phyloP scores from a whole-genome alignment of 1,140 invertebrate species.

The Leptoteleia sp. region DNA sequence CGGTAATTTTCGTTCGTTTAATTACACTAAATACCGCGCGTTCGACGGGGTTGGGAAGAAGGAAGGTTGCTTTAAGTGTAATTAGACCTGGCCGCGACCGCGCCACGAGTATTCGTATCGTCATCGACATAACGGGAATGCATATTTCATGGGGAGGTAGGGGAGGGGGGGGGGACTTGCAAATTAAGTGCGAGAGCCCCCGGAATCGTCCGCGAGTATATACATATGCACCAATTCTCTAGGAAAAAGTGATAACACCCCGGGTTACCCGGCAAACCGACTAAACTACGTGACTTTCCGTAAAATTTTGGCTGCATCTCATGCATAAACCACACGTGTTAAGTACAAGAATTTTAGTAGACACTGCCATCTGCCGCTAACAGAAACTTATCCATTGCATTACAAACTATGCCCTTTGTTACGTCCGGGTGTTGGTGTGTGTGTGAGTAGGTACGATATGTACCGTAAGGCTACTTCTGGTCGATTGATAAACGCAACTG shows the following conservation, averaged over 20 bases:
- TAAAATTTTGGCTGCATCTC: constrained; percentile 70
- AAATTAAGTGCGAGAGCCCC: constrained; percentile 67
- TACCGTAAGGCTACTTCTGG: constrained; percentile 24
- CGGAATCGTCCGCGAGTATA: constrained; percentile 40
- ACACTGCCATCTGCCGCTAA: constrained; percentile 37
- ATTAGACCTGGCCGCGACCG: constrained; percentile 62
- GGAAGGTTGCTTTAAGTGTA: constrained; percentile 60
- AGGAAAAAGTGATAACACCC: constrained; percentile 60
- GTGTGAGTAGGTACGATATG: constrained; percentile 32
- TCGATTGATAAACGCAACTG: constrained; percentile 56
- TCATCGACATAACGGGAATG: constrained; percentile 70
- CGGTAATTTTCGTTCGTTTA: constrained; percentile 47
- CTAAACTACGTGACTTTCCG: constrained; percentile 67
- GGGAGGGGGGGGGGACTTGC: no score
- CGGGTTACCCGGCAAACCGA: constrained; percentile 38
- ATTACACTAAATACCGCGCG: constrained; percentile 50
- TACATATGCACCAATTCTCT: constrained; percentile 49
- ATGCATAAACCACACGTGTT: constrained; percentile 71
- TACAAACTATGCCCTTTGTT: constrained; percentile 54
- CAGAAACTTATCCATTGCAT: constrained; percentile 52
- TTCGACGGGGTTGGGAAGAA: constrained; percentile 38
- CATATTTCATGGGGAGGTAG: constrained; percentile 76
- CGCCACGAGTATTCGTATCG: constrained; percentile 52
- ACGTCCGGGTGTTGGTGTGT: constrained; percentile 12
- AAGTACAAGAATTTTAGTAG: constrained; percentile 50